Percentiles rank a stretch among this genome's conserved stretches.
phyloP scores from a whole-genome alignment of 2,888 invertebrate species.

The Andrena flavipes region DNA sequence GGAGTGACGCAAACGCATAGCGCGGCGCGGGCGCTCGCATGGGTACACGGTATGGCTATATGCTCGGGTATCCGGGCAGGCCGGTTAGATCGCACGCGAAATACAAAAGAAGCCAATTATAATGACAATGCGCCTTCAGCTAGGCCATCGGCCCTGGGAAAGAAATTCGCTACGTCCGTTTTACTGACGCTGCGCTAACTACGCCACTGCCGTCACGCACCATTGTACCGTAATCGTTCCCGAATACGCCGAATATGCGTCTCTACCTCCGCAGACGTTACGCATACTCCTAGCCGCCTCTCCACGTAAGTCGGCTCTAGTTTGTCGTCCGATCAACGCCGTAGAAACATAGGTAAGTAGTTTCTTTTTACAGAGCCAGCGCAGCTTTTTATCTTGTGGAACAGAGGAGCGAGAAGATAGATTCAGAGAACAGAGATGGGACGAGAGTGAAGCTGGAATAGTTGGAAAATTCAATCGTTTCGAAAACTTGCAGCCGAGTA shows the following conservation, averaged over 20 bases:
- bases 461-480: not conserved
- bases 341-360: not conserved
- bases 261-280: slow-evolving; percentile 4
- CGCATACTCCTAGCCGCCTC: not conserved
- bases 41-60: not conserved
- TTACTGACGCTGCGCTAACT: slow-evolving; percentile 67
- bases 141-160: slow-evolving; percentile 79
- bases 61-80: slow-evolving; percentile 68
- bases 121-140: slow-evolving; percentile 83
- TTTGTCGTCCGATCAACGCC: slow-evolving; percentile 20
- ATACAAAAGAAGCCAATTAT: slow-evolving; percentile 83
- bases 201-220: slow-evolving; percentile 76
- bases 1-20: slow-evolving; percentile 46
- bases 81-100: slow-evolving; percentile 81
- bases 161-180: slow-evolving; percentile 81
- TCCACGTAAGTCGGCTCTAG: not conserved
- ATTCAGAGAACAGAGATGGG: not conserved
- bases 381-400: not conserved
- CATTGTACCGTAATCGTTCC: slow-evolving; percentile 73
- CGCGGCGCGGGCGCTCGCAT: not conserved
- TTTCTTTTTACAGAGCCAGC: not conserved
- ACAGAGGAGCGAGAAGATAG: not conserved
- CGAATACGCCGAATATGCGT: slow-evolving; percentile 48
- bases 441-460: not conserved
- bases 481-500: not conserved